Base-by-base conservation (phyloP, 2,888 invertebrate species). In the Cordilura impudica region DNA sequence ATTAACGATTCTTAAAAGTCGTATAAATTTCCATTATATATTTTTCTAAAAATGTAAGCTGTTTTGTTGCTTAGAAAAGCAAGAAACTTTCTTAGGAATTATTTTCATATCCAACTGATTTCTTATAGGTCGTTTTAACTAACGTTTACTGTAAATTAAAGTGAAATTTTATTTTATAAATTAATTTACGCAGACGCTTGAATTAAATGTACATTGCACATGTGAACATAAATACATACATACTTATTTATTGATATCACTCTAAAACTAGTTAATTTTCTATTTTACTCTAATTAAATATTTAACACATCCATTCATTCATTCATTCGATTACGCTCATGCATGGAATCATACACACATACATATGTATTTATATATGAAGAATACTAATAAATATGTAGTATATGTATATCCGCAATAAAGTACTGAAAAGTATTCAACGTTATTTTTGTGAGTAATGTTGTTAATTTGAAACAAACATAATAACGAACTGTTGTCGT, bases 241-340 rank as follows among this genome's bases (percentile, higher is more conserved):
- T n/a, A 23, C n/a, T 0, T 51, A 65, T 69, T 47, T 39, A 31
- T 35, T 51, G 49, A 49, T 47, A 39, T 63, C 47, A 23, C 53
- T 31, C 56, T 49, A 81, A 86, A 86, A 86, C 86, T 84, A 84
- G 86, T 85, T 84, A 85, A 84, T 86, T 87, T 80, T 85, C 86
- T 85, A 86, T 84, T 86, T 85, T 85, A 87, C 85, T 86, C 84
- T 84, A 87, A 85, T 87, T 86, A 84, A 83, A 84, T 79, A 26
- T 43, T 58, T 47, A 69, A 58, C 43, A 47, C 21, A 58, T 56
- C 26, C 43, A 39, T 26, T 56, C 56, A 8, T 51, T 21, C 19
- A 35, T 35, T 45, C 29, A 45, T 56, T 69, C 73, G 58, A 69
- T 31, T 31, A 39, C 43, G 43, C 45, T 54, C 19, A 12, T 31